Evolutionary conservation across 2,797 vertebrate species (phyloP).

Genomic region (Coregonus ussuriensis): DNA sequence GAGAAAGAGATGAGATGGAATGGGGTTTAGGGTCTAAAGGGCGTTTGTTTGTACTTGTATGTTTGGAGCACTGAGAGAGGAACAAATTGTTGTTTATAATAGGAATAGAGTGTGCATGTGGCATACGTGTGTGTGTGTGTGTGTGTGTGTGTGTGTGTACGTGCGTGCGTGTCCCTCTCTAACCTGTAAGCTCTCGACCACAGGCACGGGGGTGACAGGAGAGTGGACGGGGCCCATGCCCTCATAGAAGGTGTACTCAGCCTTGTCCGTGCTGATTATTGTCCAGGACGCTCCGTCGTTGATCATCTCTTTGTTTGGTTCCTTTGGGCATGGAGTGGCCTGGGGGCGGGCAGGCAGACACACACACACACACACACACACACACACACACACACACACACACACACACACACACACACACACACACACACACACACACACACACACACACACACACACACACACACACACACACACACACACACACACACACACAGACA

Average conservation of each 20-base stretch:
- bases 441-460: neutral
- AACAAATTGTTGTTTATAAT: too few relatives aligned
- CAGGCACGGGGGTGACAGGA: constrained; percentile 97
- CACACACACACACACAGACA: neutral
- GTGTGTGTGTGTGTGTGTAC: neutral
- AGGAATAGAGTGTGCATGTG: too few relatives aligned
- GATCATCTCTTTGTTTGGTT: constrained; percentile 99
- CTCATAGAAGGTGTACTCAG: constrained; percentile 99
- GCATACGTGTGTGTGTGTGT: neutral
- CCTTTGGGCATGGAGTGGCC: constrained; percentile 99
- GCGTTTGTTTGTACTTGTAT: too few relatives aligned
- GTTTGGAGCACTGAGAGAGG: too few relatives aligned
- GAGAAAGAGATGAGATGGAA: neutral
- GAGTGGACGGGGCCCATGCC: constrained; percentile 97
- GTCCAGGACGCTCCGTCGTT: constrained; percentile 99
- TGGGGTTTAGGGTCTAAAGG: too few relatives aligned
- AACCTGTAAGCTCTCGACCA: constrained; percentile 98
- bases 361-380: neutral
- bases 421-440: neutral
- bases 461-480: neutral
- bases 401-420: neutral
- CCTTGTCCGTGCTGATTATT: constrained; percentile 99
- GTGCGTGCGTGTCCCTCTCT: neutral
- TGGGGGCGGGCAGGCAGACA: constrained; percentile 42
- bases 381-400: neutral